Evolutionary conservation across 2,888 invertebrate genomes (phyloP).

Genomic region (Drosophila prolongata): DNA sequence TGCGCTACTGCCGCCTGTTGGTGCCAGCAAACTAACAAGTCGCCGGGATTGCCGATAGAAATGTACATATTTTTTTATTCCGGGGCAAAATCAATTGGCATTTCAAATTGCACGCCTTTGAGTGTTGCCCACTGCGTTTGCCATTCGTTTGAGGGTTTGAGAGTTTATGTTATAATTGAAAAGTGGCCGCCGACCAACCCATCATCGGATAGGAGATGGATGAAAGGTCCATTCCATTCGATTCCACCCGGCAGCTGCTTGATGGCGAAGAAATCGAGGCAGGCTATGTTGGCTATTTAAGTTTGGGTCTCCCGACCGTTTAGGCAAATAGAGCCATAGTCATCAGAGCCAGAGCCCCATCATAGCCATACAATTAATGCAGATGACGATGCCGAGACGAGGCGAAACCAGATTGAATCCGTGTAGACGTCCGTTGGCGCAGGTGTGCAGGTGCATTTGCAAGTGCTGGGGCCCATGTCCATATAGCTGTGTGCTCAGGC

Average conservation of each 20-base stretch:
- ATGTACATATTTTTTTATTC: conserved; percentile 47
- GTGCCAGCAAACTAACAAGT: conserved; percentile 62
- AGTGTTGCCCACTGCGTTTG: conserved; percentile 52
- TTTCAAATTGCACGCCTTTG: conserved; percentile 76
- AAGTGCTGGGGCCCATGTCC: conserved; percentile 8
- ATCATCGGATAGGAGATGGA: conserved; percentile 1
- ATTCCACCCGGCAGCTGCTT: neutral
- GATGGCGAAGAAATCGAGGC: conserved; percentile 7
- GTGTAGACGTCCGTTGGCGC: conserved; percentile 39
- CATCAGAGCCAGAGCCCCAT: conserved; percentile 19
- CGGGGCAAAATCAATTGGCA: conserved; percentile 73
- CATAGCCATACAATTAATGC: conserved; percentile 72
- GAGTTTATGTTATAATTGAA: conserved; percentile 69
- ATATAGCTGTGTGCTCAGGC: conserved; percentile 21
- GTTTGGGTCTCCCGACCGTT: conserved; percentile 27
- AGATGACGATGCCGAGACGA: conserved; percentile 44
- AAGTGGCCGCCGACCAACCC: conserved; percentile 45
- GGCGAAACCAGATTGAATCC: conserved; percentile 36
- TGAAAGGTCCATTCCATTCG: conserved; percentile 14
- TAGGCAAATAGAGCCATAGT: conserved; percentile 47
- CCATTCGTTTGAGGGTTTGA: conserved; percentile 53
- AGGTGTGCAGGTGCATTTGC: conserved; percentile 46
- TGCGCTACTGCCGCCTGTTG: conserved; percentile 58
- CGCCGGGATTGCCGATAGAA: conserved; percentile 51
- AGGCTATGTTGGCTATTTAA: conserved; percentile 35